phyloP scores from a whole-genome alignment of 2,888 invertebrate species.

The Drosophila aldrichi region DNA sequence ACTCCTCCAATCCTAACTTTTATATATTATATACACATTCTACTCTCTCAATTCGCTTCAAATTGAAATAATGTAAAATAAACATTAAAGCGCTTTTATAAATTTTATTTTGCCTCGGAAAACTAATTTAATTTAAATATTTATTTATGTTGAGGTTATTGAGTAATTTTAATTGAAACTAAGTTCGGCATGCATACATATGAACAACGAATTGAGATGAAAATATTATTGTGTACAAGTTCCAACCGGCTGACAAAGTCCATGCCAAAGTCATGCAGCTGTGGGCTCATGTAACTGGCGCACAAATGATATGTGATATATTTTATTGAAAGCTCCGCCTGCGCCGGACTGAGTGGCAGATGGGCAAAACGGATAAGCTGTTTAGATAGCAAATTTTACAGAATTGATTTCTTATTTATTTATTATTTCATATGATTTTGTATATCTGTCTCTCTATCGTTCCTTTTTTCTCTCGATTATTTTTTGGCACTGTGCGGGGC shows the following conservation, averaged over 20 bases:
- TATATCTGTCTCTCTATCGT: not conserved
- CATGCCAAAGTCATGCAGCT: constrained; percentile 16
- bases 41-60: not conserved
- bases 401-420: constrained; percentile 68
- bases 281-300: not conserved
- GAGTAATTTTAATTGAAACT: not conserved
- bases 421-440: constrained; percentile 30
- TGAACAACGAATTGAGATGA: not conserved
- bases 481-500: constrained; percentile 25
- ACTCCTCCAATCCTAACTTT: too few relatives aligned
- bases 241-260: constrained; percentile 1
- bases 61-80: not conserved
- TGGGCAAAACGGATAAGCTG: constrained; percentile 59
- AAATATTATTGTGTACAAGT: not conserved
- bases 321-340: constrained; percentile 50
- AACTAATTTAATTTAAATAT: not conserved
- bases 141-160: not conserved
- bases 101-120: not conserved
- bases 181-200: not conserved
- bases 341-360: constrained; percentile 17
- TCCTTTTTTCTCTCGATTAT: constrained; percentile 5
- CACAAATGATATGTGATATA: constrained; percentile 40
- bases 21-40: not conserved
- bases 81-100: not conserved
- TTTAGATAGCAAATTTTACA: constrained; percentile 58